Evolutionary conservation across 2,888 invertebrate species (phyloP).

Genomic region (Archips xylosteana): DNA sequence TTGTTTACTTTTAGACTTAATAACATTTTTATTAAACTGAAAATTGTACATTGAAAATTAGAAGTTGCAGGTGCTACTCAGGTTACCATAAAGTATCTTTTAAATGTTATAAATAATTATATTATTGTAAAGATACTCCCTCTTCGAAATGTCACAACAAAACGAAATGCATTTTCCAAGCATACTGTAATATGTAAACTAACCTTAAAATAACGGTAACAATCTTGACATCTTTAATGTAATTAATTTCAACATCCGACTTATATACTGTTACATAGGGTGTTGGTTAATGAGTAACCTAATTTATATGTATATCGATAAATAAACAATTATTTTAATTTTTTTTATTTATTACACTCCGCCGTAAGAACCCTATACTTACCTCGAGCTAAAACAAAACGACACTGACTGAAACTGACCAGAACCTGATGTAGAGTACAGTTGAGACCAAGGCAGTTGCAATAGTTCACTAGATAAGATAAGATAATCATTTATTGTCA

Average conservation of each 20-base stretch:
- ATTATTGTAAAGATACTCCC: constrained; percentile 51
- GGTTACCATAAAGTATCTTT: constrained; percentile 75
- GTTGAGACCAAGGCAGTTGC: too few species aligned
- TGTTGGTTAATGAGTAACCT: constrained; percentile 82
- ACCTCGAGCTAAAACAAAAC: too few species aligned
- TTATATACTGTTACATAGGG: constrained; percentile 72
- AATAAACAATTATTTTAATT: constrained; percentile 73
- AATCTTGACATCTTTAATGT: constrained; percentile 41
- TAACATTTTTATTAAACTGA: constrained; percentile 34
- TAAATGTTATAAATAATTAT: constrained; percentile 58
- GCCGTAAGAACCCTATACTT: neutral
- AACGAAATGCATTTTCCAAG: constrained; percentile 40
- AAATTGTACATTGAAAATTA: constrained; percentile 55
- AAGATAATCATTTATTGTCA: too few species aligned
- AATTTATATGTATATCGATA: constrained; percentile 73
- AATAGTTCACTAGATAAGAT: too few species aligned
- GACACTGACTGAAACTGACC: too few species aligned
- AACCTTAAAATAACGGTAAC: constrained; percentile 13
- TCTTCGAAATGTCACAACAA: constrained; percentile 32
- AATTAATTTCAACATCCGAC: constrained; percentile 70
- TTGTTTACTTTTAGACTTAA: constrained; percentile 38
- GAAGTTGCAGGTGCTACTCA: constrained; percentile 71
- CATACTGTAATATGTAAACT: constrained; percentile 22
- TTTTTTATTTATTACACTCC: constrained; percentile 41
- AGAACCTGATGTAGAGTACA: too few species aligned